Percentiles rank a stretch among this genome's conserved stretches.
Evolutionary conservation across 2,113 vertebrate genomes (phyloP).

Genomic region (Microcebus griseorufus): DNA sequence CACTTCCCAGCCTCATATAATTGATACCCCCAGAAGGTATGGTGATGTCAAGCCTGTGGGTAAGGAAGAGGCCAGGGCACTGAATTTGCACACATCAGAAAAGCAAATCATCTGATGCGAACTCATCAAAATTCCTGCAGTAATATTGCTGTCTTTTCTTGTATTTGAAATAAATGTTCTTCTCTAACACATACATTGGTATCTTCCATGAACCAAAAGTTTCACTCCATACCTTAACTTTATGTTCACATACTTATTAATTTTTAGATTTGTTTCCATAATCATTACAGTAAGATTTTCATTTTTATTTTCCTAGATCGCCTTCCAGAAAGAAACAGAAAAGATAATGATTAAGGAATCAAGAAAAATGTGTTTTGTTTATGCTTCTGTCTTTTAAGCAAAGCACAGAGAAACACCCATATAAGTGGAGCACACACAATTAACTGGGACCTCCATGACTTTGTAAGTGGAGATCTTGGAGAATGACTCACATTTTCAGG

Average conservation of each 20-base stretch:
- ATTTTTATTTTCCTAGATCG: neutral
- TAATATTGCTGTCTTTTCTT: neutral
- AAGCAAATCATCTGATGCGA: neutral
- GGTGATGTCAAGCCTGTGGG: neutral
- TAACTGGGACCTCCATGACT: neutral
- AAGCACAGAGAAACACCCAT: neutral
- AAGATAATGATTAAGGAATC: neutral
- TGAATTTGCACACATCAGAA: neutral
- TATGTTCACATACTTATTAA: neutral
- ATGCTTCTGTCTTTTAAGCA: neutral
- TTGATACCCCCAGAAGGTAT: neutral
- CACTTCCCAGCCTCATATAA: neutral
- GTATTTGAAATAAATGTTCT: neutral
- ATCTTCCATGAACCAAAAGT: neutral
- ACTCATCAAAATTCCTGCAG: neutral
- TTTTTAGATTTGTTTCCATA: neutral
- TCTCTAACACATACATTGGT: neutral
- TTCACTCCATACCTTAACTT: neutral
- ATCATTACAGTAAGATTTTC: neutral
- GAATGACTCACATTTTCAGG: slow-evolving; percentile 40
- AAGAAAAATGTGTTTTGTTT: neutral
- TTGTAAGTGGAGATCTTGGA: neutral
- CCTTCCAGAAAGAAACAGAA: neutral
- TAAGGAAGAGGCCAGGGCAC: neutral
- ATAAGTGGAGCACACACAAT: neutral